Evolutionary conservation across 2,113 vertebrate genomes (phyloP).

Genomic region (Pseudolaguvia tuberculata): DNA sequence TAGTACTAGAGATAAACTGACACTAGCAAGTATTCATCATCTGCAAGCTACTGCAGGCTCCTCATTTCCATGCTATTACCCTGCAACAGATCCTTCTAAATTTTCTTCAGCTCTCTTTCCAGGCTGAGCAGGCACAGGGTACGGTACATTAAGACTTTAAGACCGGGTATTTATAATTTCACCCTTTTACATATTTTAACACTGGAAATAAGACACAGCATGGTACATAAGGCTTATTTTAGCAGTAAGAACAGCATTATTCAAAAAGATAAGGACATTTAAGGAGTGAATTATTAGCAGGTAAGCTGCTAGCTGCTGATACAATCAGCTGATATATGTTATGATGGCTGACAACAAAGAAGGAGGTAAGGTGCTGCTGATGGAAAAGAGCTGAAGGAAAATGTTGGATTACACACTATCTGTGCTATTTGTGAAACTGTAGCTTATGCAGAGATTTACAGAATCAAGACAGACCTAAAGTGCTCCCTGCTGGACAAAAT

Average conservation of each 20-base stretch:
- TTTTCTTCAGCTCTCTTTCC: slow-evolving; percentile 12
- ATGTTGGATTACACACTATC: slow-evolving; percentile 9
- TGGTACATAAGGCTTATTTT: background rate
- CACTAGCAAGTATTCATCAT: slow-evolving; percentile 16
- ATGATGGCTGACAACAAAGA: background rate
- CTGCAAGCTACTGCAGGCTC: background rate
- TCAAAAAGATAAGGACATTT: slow-evolving; percentile 5
- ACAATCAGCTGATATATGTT: slow-evolving; percentile 4
- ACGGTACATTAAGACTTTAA: slow-evolving; percentile 14
- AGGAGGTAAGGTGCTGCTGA: slow-evolving; percentile 2
- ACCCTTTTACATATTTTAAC: background rate
- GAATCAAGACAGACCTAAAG: slow-evolving; percentile 39
- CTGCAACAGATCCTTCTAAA: slow-evolving; percentile 15
- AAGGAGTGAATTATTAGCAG: background rate
- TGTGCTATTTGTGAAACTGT: slow-evolving; percentile 16
- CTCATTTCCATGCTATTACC: slow-evolving; percentile 22
- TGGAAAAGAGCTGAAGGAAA: slow-evolving; percentile 13
- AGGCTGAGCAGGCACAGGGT: background rate
- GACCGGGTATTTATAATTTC: background rate
- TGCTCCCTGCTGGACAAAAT: slow-evolving; percentile 55
- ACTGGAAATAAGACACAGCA: background rate
- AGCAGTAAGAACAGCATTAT: background rate
- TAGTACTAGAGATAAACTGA: slow-evolving; percentile 9
- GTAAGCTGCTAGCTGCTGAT: background rate
- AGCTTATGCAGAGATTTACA: background rate